Evolutionary conservation across 2,797 vertebrate species (phyloP).

Genomic region (Craterocephalus amniculus): DNA sequence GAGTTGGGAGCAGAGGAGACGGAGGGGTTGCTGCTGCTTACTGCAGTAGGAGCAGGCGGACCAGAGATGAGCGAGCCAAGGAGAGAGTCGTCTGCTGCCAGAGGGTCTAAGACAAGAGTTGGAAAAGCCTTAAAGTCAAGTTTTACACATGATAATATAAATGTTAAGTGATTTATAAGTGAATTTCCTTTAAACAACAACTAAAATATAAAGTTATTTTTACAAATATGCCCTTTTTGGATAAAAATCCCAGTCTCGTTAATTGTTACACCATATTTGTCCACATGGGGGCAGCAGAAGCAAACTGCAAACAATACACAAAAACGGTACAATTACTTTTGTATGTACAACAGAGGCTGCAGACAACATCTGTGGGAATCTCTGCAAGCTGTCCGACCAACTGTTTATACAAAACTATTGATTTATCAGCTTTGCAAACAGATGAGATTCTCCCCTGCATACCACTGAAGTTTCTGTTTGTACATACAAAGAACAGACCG

Average conservation of each 20-base stretch:
- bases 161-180: neutral
- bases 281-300: neutral
- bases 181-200: neutral
- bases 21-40: conserved; percentile 79
- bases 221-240: neutral
- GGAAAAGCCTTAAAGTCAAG: neutral
- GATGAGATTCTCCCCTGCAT: conserved; percentile 4
- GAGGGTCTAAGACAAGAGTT: conserved; percentile 82
- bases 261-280: neutral
- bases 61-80: conserved; percentile 92
- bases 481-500: neutral
- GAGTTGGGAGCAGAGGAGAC: conserved; percentile 84
- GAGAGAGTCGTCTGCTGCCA: conserved; percentile 91
- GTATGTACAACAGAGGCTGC: neutral
- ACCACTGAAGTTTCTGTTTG: conserved; percentile 5
- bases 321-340: neutral
- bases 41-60: conserved; percentile 82
- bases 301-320: neutral
- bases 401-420: conserved; percentile 15
- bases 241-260: neutral
- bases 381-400: neutral
- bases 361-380: neutral
- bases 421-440: conserved; percentile 8
- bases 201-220: too few species aligned
- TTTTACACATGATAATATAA: neutral